Evolutionary conservation across 1,140 invertebrate genomes (phyloP), one percentile per base, ranked within the genome.

Genomic region (Aphis craccivora): DNA sequence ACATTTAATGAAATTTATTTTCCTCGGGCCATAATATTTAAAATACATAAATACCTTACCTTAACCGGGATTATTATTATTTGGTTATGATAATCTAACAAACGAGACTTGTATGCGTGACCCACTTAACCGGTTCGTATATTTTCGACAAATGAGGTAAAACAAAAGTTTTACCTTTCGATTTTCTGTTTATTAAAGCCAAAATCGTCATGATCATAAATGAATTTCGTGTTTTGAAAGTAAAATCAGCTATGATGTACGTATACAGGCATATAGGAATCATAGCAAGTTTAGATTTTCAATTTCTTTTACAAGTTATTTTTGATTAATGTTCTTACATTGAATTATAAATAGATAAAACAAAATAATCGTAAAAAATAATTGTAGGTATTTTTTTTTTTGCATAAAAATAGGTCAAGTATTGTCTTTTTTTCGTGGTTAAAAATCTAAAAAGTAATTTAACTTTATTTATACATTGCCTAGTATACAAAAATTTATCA

Each of bases 191-290:
- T 22, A 14, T 84, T 93, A 45, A 86, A 1, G 93, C 30, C 23
- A 94, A 60, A 84, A 87, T 90, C 86, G 91, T 37, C 93, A 94
- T 23, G 94, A 94, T 35, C 22, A 5, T 60, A 90, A 60, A 90
- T 30, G 14, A 55, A 88, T 51, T 90, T 90, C 48, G 18, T 60
- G 18, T 43, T 90, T 60, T 53, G 51, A 55, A 60, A 60, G 88
- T 90, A 90, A 90, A 90, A 90, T 60, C n/a, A n/a, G n/a, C 22
- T 84, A 84, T 23, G 37, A 40, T 25, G 37, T 40, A 84, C 37
- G 20, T 45, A 48, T 87, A 87, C 14, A 30, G 25, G 14, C 25
- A 87, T 43, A 48, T 25, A 87, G 84, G 30, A 25, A 87, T 43
- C 4, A 40, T 23, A 25, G 4, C 40, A 45, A 45, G 11, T 20